A percentile compares a stretch with the other conserved stretches of the same genome.
These are phyloP conservation scores for Pardosa pseudoannulata DNA, from an alignment of 2,888 invertebrate species.

Conservation along the genomic window DNA sequence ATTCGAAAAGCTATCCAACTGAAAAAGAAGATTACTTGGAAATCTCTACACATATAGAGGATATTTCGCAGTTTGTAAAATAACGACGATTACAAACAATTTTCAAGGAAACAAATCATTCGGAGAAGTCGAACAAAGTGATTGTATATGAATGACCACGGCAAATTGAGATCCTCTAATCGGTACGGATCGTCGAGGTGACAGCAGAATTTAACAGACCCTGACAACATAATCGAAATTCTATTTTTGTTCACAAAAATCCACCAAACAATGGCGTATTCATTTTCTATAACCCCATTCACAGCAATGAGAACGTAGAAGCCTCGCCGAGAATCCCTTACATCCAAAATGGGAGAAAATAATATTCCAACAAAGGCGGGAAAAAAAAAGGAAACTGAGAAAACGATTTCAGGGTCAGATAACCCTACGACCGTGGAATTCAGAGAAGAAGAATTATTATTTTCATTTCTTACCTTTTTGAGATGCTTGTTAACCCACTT, in stretches of 20 bases:
- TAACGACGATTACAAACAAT: too few relatives aligned
- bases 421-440: background rate
- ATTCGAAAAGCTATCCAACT: too few relatives aligned
- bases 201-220: background rate
- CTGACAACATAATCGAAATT: background rate
- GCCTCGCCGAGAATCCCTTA: background rate
- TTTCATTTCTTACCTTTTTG: slow-evolving; percentile 87
- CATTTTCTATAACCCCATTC: background rate
- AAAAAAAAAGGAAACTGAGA: background rate
- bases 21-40: too few relatives aligned
- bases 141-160: too few relatives aligned
- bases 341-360: background rate
- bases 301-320: background rate
- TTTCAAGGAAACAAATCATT: too few relatives aligned
- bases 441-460: background rate
- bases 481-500: slow-evolving; percentile 99
- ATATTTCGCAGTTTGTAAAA: too few relatives aligned
- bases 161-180: too few relatives aligned
- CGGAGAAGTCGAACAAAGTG: too few relatives aligned
- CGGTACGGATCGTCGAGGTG: too few relatives aligned
- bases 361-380: background rate
- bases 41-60: too few relatives aligned
- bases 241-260: background rate
- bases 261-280: background rate
- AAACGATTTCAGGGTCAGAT: background rate